Evolutionary conservation across 2,888 invertebrate genomes (phyloP).

Genomic region (Eupithecia vulgata): DNA sequence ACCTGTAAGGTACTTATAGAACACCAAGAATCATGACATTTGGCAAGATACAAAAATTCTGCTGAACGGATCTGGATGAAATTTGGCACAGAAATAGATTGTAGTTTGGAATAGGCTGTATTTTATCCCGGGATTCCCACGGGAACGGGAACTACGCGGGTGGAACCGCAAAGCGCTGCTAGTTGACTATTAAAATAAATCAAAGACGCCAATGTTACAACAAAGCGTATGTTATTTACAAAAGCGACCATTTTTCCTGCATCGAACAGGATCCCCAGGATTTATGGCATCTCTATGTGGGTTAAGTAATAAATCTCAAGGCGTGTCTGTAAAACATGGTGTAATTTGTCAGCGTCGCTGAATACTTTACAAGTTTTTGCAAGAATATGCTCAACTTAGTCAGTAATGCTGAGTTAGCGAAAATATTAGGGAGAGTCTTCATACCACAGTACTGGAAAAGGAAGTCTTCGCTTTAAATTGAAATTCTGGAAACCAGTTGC

Average conservation of each 20-base stretch:
- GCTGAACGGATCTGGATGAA: too few relatives aligned
- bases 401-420: constrained; percentile 32
- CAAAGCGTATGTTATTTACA: constrained; percentile 10
- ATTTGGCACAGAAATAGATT: too few relatives aligned
- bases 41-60: too few relatives aligned
- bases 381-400: constrained; percentile 39
- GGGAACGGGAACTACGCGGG: too few relatives aligned
- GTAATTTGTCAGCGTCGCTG: constrained; percentile 62
- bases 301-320: constrained; percentile 56
- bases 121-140: too few relatives aligned
- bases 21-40: too few relatives aligned
- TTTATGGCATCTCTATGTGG: constrained; percentile 56
- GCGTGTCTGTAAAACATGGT: constrained; percentile 59
- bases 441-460: not conserved
- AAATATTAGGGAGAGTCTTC: constrained; percentile 15
- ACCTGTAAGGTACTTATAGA: too few relatives aligned
- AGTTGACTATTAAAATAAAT: too few relatives aligned
- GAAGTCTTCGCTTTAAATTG: not conserved
- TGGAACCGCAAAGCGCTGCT: too few relatives aligned
- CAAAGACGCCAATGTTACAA: constrained; percentile 3
- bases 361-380: constrained; percentile 60
- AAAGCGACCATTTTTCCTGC: constrained; percentile 40
- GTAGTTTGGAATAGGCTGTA: too few relatives aligned
- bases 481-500: not conserved
- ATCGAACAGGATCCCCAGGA: constrained; percentile 45